These are phyloP conservation scores for Halocynthia roretzi DNA, from an alignment of 23 tunicate genomes.

Conservation along the genomic window DNA sequence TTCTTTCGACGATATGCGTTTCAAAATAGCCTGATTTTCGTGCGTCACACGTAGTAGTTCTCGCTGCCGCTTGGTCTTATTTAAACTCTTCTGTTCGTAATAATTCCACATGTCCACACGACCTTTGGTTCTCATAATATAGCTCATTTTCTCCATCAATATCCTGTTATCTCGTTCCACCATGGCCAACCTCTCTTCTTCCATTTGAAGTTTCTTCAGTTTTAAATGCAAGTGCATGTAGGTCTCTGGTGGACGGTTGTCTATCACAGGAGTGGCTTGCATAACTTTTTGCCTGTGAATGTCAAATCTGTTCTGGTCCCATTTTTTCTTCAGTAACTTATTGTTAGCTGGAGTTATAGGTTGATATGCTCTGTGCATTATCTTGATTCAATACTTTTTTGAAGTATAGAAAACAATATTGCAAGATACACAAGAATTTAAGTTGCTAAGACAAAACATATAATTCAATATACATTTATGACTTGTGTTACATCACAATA, in stretches of 20 bases:
- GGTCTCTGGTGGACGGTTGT: slow-evolving; percentile 54
- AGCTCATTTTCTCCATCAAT: slow-evolving; percentile 84
- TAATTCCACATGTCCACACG: slow-evolving; percentile 86
- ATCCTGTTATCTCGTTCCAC: slow-evolving; percentile 84
- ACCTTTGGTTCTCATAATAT: slow-evolving; percentile 80
- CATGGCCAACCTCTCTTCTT: slow-evolving; percentile 56
- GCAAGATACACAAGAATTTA: too few relatives aligned
- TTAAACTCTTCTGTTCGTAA: slow-evolving; percentile 54
- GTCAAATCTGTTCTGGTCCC: slow-evolving; percentile 64
- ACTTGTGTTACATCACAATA: too few relatives aligned
- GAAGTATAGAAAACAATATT: too few relatives aligned
- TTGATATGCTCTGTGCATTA: slow-evolving; percentile 72
- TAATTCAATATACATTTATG: too few relatives aligned
- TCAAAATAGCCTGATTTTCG: slow-evolving; percentile 93
- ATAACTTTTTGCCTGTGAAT: slow-evolving; percentile 47
- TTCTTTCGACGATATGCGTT: slow-evolving; percentile 63
- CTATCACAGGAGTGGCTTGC: slow-evolving; percentile 56
- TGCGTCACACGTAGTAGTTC: slow-evolving; percentile 71
- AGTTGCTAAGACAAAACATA: too few relatives aligned
- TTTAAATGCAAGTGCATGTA: slow-evolving; percentile 80
- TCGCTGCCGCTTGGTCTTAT: slow-evolving; percentile 57
- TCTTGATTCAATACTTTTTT: background rate
- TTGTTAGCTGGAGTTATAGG: slow-evolving; percentile 75
- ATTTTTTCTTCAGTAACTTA: slow-evolving; percentile 41
- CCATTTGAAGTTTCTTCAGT: slow-evolving; percentile 68